Base-by-base conservation (phyloP, 1,140 invertebrate genomes). In the Monomorium pharaonis region DNA sequence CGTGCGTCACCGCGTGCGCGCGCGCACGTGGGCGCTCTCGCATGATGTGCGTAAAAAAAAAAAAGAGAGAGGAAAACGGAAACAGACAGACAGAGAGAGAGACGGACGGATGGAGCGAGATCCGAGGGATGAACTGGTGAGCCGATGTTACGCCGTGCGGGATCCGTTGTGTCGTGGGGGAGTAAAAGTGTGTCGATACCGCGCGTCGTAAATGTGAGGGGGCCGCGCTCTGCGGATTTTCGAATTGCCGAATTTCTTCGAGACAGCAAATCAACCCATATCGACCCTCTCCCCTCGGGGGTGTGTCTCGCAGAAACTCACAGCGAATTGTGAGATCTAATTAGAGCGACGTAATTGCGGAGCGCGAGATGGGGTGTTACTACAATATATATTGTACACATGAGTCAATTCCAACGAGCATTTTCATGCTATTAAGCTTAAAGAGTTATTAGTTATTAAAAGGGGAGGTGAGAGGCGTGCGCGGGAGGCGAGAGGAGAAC, bases 341-440 rank as follows among this genome's bases (percentile, higher is more conserved):
- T 30, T 5, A 47, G 49, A 62, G 24, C 60, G 88, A 77, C 78
- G 60, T 80, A 85, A 85, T 47, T 86, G 72, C 87, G 84, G 65
- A 89, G 58, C 70, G 88, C 67, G 60, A 58, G 67, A 51, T 47
- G 78, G 78, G 51, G 70, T 83, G 74, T 81, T 81, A 81, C 54
- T 56, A 78, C 62, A 84, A 76, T 76, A 62, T 91, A 93, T 92
- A 94, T 92, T 94, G 92, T 94, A 94, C 89, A 94, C 94, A 94
- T 90, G 93, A 94, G 94, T 95, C 94, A 95, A 95, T 95, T 95
- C 93, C 94, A 95, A 95, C 92, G 91, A 95, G 94, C 94, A 94
- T 94, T 95, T 94, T 95, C 92, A 95, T 95, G 94, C 94, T 91
- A 95, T 86, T 94, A 94, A 94, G 94, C 93, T 94, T 95, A 94